phyloP scores from a whole-genome alignment of 1,140 invertebrate genomes.

The Temnothorax curvispinosus region DNA sequence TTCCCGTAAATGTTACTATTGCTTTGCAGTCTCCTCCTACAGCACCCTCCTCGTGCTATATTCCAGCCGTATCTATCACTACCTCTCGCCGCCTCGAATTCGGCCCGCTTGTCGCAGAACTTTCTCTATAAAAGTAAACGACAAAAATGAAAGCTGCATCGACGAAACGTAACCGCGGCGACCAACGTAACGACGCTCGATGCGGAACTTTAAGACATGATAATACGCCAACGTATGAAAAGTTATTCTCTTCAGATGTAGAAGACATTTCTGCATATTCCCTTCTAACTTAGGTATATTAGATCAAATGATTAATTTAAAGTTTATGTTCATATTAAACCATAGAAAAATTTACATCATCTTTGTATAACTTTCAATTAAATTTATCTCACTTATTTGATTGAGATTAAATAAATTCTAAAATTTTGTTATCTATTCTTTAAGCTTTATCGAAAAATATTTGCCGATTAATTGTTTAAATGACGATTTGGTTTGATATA shows the following conservation, averaged over 20 bases:
- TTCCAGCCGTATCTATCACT: conserved; percentile 54
- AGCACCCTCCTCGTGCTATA: neutral
- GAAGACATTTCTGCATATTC: neutral
- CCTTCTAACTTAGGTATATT: neutral
- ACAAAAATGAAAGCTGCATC: conserved; percentile 78
- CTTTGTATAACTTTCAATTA: neutral
- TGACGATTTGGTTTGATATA: neutral
- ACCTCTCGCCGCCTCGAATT: conserved; percentile 63
- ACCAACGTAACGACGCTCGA: conserved; percentile 60
- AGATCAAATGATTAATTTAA: neutral
- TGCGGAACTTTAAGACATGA: conserved; percentile 62
- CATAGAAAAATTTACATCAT: neutral
- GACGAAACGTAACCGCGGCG: conserved; percentile 66
- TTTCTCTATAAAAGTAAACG: conserved; percentile 82
- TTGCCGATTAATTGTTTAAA: conserved; percentile 8
- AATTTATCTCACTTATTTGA: neutral
- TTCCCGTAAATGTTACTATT: conserved; percentile 77
- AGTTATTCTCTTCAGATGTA: neutral
- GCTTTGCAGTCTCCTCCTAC: conserved; percentile 60
- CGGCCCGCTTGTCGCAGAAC: conserved; percentile 73
- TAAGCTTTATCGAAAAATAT: neutral
- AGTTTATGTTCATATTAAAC: neutral
- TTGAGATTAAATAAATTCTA: neutral
- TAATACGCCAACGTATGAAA: conserved; percentile 3
- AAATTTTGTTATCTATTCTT: neutral